Evolutionary conservation across 2,888 invertebrate species (phyloP).

Genomic region (Gortyna flavago): DNA sequence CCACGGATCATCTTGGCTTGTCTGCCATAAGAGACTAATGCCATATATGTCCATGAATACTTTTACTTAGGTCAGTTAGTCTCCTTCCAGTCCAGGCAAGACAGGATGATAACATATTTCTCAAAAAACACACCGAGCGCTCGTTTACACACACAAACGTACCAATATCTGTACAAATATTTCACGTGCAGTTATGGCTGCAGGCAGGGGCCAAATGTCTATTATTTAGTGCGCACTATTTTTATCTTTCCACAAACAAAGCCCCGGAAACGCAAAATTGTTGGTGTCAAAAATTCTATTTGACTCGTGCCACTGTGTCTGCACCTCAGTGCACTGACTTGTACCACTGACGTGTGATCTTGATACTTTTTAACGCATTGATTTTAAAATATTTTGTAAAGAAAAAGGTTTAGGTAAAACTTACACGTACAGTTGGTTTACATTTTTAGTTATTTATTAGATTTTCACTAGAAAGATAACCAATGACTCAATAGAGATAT

Average conservation of each 20-base stretch:
- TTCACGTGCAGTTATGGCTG: constrained; percentile 49
- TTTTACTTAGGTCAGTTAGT: neutral
- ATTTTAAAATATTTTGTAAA: neutral
- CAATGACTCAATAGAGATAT: constrained; percentile 36
- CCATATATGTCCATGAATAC: neutral
- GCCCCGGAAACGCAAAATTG: constrained; percentile 79
- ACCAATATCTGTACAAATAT: constrained; percentile 26
- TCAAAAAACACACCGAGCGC: neutral
- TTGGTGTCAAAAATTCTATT: constrained; percentile 80
- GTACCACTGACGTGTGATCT: constrained; percentile 48
- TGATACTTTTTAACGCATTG: constrained; percentile 62
- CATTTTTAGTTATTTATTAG: constrained; percentile 44
- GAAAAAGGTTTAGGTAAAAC: neutral
- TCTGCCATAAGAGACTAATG: neutral
- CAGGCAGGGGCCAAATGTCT: constrained; percentile 48
- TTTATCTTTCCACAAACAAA: constrained; percentile 72
- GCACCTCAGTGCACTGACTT: constrained; percentile 59
- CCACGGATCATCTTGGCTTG: neutral
- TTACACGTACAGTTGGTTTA: neutral
- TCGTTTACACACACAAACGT: constrained; percentile 14
- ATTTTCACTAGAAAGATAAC: constrained; percentile 20
- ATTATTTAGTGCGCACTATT: constrained; percentile 71
- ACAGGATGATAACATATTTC: neutral
- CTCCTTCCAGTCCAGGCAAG: neutral
- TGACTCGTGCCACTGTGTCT: constrained; percentile 74